Conservation (phyloP, 1,140 invertebrate species). For the Brachionus rubens region DNA sequence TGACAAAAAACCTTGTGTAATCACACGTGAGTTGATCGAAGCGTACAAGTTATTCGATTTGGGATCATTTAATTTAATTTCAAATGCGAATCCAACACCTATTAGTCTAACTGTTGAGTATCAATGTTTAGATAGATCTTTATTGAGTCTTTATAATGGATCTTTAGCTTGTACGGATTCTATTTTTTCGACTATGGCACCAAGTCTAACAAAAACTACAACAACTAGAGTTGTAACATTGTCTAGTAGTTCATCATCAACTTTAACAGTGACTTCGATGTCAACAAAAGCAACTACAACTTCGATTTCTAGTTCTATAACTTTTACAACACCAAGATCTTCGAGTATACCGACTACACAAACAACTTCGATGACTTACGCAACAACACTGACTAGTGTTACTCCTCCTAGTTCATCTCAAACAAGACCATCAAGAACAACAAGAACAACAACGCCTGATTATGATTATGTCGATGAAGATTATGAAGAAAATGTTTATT, state of each 20-base stretch:
- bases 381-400: not conserved
- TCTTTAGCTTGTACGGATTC: not conserved
- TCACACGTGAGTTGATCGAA: constrained; percentile 25
- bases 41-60: not conserved
- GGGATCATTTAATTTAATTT: not conserved
- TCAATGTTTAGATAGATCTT: constrained; percentile 8
- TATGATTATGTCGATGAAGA: not conserved
- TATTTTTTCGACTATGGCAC: not conserved
- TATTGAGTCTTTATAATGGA: not conserved
- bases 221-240: not conserved
- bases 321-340: not conserved
- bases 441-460: not conserved
- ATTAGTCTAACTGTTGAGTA: constrained; percentile 1
- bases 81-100: not conserved
- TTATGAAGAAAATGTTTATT: constrained; percentile 4
- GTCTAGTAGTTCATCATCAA: not conserved
- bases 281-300: too few species aligned
- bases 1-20: not conserved
- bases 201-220: not conserved
- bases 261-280: not conserved
- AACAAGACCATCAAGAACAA: not conserved
- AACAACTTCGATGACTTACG: not conserved
- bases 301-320: too few species aligned
- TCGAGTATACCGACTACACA: not conserved
- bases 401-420: not conserved